phyloP scores from a whole-genome alignment of 2,888 invertebrate genomes.

The Drosophila yooni region DNA sequence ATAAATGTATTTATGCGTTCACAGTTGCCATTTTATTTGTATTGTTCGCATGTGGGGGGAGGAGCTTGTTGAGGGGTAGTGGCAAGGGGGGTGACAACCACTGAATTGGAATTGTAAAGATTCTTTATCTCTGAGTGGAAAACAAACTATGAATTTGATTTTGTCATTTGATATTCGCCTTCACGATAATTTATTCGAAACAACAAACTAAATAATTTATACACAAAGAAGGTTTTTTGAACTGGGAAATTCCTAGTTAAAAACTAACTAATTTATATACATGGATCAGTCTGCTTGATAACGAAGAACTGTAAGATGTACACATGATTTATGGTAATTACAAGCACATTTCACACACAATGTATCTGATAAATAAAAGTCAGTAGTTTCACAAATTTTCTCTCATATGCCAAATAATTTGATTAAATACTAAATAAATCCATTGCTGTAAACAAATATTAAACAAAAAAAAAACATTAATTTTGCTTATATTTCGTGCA shows the following conservation, averaged over 20 bases:
- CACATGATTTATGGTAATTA: not conserved
- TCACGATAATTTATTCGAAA: not conserved
- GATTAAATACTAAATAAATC: slow-evolving; percentile 5
- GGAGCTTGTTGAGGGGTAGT: not conserved
- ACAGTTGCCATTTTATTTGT: slow-evolving; percentile 51
- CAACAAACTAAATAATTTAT: not conserved
- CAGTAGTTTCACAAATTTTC: slow-evolving; percentile 37
- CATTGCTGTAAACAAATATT: slow-evolving; percentile 47
- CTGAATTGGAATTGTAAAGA: slow-evolving; percentile 12
- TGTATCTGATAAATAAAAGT: slow-evolving; percentile 29
- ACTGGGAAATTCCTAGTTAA: not conserved
- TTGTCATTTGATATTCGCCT: not conserved
- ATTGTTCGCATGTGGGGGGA: slow-evolving; percentile 19
- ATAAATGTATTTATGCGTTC: slow-evolving; percentile 73
- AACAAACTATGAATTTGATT: not conserved
- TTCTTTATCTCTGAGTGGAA: not conserved
- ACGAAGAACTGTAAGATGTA: not conserved
- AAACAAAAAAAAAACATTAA: slow-evolving; percentile 4
- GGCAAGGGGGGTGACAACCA: not conserved
- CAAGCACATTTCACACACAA: not conserved
- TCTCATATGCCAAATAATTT: slow-evolving; percentile 49
- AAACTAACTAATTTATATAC: not conserved
- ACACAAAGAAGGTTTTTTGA: not conserved
- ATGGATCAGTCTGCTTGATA: not conserved
- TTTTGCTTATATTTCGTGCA: slow-evolving; percentile 4